Conservation (phyloP, 53 echinoderm and acorn worm genomes). For the Luidia sarsii region DNA sequence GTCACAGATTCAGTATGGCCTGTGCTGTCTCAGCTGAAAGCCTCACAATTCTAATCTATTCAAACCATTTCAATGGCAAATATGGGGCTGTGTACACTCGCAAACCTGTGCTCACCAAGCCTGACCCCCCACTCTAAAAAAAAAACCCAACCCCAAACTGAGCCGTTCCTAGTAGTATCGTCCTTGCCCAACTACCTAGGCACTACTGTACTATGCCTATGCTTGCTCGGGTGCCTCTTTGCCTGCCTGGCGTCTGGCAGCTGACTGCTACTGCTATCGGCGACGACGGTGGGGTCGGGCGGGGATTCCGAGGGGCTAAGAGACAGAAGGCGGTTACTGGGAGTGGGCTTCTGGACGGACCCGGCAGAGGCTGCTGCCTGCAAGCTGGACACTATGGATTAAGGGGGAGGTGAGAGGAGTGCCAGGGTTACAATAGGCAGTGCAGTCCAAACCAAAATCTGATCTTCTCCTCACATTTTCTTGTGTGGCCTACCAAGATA, state of each 20-base stretch:
- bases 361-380: slow-evolving; percentile 23
- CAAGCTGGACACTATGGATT: slow-evolving; percentile 4
- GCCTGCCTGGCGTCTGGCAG: slow-evolving; percentile 17
- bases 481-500: no score
- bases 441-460: no score
- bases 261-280: slow-evolving; percentile 39
- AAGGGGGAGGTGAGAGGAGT: not conserved
- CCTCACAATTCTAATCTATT: no score
- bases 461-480: no score
- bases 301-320: slow-evolving; percentile 52
- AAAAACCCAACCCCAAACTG: no score
- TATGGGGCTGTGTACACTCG: no score
- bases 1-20: no score
- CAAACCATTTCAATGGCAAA: no score
- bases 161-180: no score
- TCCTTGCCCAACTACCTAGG: slow-evolving; percentile 49
- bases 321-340: slow-evolving; percentile 35
- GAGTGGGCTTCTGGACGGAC: not conserved
- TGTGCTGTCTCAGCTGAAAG: no score
- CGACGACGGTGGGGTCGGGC: slow-evolving; percentile 63
- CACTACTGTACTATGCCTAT: slow-evolving; percentile 26
- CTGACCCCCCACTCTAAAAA: slow-evolving; percentile 1
- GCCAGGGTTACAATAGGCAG: no score
- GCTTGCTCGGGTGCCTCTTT: slow-evolving; percentile 6
- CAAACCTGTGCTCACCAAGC: not conserved